A percentile compares a stretch with the other conserved stretches of the same genome.
These are phyloP conservation scores for Unio delphinus DNA, from an alignment of 2,888 invertebrate genomes.

Conservation along the genomic window DNA sequence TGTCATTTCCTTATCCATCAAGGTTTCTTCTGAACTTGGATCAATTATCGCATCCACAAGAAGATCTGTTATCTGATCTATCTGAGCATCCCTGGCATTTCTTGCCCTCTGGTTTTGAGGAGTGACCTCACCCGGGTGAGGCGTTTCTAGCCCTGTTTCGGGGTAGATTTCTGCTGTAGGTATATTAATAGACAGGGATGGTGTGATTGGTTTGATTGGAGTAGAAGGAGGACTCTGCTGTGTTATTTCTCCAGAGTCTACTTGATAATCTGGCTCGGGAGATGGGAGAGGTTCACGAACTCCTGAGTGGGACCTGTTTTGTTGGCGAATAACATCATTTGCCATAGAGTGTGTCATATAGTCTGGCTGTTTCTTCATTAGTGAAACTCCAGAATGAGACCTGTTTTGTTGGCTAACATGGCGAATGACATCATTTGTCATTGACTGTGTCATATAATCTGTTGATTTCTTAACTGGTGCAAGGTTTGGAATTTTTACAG, in stretches of 20 bases:
- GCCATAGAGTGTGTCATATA: slow-evolving; percentile 2
- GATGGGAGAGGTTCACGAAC: slow-evolving; percentile 45
- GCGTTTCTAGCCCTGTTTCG: slow-evolving; percentile 47
- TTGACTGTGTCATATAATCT: slow-evolving; percentile 24
- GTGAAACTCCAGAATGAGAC: background rate
- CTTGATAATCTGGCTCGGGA: slow-evolving; percentile 28
- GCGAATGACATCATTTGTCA: slow-evolving; percentile 21
- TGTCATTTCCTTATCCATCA: too few species aligned
- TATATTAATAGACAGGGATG: slow-evolving; percentile 52
- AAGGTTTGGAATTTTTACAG: slow-evolving; percentile 45
- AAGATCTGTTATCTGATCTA: slow-evolving; percentile 50
- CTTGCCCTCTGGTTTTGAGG: slow-evolving; percentile 34
- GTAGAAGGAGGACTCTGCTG: slow-evolving; percentile 11
- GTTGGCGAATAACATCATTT: slow-evolving; percentile 11
- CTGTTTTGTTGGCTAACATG: slow-evolving; percentile 23
- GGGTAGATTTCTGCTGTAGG: slow-evolving; percentile 58
- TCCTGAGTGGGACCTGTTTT: slow-evolving; percentile 16
- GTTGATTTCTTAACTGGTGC: slow-evolving; percentile 19
- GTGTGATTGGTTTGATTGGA: slow-evolving; percentile 20
- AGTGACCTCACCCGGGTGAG: slow-evolving; percentile 20
- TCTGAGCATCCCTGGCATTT: slow-evolving; percentile 45
- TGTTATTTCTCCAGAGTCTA: slow-evolving; percentile 4
- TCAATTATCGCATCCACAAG: slow-evolving; percentile 36
- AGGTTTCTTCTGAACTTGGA: slow-evolving; percentile 3
- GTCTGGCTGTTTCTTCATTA: slow-evolving; percentile 1